Evolutionary conservation across 2,113 vertebrate species (phyloP).

Genomic region (Alligator mississippiensis): DNA sequence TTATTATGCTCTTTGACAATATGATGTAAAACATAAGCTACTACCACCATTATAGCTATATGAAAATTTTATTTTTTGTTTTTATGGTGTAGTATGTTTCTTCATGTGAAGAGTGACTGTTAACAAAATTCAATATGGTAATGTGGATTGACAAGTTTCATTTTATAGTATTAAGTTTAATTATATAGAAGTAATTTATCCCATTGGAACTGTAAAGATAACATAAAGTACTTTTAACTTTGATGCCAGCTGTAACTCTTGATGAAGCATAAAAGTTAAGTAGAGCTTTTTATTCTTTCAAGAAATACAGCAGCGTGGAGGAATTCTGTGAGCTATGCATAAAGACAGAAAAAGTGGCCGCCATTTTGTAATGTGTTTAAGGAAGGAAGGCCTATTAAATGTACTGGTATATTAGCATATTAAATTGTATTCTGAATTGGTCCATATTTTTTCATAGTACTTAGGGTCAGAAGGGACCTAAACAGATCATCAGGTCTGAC

Average conservation of each 20-base stretch:
- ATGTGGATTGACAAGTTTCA: slow-evolving; percentile 42
- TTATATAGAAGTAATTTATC: slow-evolving; percentile 39
- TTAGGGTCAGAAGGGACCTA: too few species aligned
- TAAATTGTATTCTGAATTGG: neutral
- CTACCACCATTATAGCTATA: slow-evolving; percentile 13
- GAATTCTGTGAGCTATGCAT: slow-evolving; percentile 5
- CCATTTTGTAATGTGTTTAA: neutral
- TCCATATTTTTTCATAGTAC: neutral
- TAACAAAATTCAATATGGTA: slow-evolving; percentile 25
- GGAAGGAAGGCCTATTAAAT: neutral
- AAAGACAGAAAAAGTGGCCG: neutral
- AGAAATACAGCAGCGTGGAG: slow-evolving; percentile 16
- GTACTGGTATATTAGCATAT: neutral
- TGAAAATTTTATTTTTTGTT: slow-evolving; percentile 32
- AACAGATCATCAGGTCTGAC: too few species aligned
- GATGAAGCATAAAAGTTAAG: slow-evolving; percentile 53
- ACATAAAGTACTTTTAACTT: slow-evolving; percentile 49
- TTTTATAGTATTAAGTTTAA: slow-evolving; percentile 50
- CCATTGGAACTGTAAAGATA: slow-evolving; percentile 21
- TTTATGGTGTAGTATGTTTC: slow-evolving; percentile 29
- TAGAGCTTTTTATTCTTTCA: slow-evolving; percentile 22
- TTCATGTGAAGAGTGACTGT: slow-evolving; percentile 33
- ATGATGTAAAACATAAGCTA: slow-evolving; percentile 37
- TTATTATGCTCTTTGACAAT: slow-evolving; percentile 32
- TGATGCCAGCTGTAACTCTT: slow-evolving; percentile 59